These are phyloP conservation scores for Gadus chalcogrammus DNA, from an alignment of 2,113 vertebrate genomes.

Conservation along the genomic window DNA sequence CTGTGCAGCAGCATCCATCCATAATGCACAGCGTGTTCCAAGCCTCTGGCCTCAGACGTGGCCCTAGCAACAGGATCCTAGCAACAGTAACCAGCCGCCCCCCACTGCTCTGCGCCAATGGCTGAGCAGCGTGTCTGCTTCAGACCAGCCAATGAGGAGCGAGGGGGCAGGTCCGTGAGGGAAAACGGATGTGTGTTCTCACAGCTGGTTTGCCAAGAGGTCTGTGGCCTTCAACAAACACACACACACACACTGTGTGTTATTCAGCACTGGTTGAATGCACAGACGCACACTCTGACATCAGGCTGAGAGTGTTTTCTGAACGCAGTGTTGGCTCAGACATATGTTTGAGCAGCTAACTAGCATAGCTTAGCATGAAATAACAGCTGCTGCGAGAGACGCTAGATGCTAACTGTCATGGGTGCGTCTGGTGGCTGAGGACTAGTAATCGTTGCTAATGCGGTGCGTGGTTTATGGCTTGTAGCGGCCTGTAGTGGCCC, in stretches of 20 bases:
- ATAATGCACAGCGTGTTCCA: slow-evolving; percentile 85
- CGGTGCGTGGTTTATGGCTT: too few relatives aligned
- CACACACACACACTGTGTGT: slow-evolving; percentile 6
- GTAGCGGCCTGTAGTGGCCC: too few relatives aligned
- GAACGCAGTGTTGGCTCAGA: too few relatives aligned
- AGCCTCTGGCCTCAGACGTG: slow-evolving; percentile 73
- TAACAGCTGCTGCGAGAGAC: too few relatives aligned
- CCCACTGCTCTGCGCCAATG: slow-evolving; percentile 58
- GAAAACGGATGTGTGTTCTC: slow-evolving; percentile 29
- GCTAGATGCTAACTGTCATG: too few relatives aligned
- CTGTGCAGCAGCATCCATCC: slow-evolving; percentile 74
- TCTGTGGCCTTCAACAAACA: slow-evolving; percentile 15
- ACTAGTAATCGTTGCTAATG: too few relatives aligned
- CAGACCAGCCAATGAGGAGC: slow-evolving; percentile 51
- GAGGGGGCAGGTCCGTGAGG: slow-evolving; percentile 3
- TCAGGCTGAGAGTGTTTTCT: background rate
- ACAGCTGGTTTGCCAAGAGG: slow-evolving; percentile 42
- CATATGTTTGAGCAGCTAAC: too few relatives aligned
- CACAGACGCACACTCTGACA: background rate
- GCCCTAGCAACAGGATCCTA: slow-evolving; percentile 84
- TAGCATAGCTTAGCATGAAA: too few relatives aligned
- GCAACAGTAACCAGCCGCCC: slow-evolving; percentile 74
- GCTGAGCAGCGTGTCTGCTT: slow-evolving; percentile 11
- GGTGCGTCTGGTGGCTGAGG: background rate
- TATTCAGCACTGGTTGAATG: background rate